Conservation (phyloP, 2,113 vertebrate species). For the Pampusana beccarii region DNA sequence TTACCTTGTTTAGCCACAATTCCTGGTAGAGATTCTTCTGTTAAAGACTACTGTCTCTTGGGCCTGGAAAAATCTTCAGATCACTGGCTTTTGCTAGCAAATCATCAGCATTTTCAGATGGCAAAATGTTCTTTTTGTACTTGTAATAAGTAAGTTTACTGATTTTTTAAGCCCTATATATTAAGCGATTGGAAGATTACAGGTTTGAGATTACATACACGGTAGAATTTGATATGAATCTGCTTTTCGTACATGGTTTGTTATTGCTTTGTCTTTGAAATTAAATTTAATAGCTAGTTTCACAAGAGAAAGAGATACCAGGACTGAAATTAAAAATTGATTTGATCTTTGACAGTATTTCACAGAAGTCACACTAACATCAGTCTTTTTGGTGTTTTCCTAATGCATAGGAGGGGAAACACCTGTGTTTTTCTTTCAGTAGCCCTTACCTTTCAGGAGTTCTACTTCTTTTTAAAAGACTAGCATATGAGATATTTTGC, state of each 20-base stretch:
- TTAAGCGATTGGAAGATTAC: neutral
- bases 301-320: neutral
- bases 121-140: neutral
- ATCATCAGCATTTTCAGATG: neutral
- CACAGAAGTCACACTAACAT: neutral
- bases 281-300: conserved; percentile 27
- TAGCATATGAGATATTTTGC: neutral
- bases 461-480: neutral
- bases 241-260: neutral
- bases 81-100: neutral
- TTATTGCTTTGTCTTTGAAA: neutral
- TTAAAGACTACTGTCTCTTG: neutral
- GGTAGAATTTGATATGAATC: neutral
- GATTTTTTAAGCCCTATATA: neutral
- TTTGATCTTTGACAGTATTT: neutral
- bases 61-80: neutral
- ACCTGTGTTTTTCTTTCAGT: neutral
- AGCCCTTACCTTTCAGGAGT: neutral
- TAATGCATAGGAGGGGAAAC: neutral
- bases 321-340: neutral
- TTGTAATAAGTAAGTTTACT: neutral
- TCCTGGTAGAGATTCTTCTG: neutral
- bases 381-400: neutral
- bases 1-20: neutral
- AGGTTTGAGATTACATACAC: neutral